Conservation (phyloP, 2,888 invertebrate genomes). For the Troides aeacus region DNA sequence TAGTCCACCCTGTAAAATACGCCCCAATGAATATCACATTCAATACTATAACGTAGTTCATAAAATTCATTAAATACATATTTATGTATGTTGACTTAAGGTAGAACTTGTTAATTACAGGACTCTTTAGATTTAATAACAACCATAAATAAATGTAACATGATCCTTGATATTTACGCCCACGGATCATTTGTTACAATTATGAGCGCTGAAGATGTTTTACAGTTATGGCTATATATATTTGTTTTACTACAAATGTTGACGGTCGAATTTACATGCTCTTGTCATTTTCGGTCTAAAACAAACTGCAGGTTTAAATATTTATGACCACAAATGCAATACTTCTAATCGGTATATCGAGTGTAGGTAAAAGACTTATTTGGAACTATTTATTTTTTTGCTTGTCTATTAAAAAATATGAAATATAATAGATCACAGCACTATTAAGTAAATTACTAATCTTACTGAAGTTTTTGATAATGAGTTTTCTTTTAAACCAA, state of each 20-base stretch:
- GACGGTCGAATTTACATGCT: background rate
- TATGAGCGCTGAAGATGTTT: conserved; percentile 11
- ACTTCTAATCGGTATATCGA: too few species aligned
- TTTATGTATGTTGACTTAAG: background rate
- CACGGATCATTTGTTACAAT: conserved; percentile 11
- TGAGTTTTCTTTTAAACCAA: too few species aligned
- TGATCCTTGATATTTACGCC: conserved; percentile 18
- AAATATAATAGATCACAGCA: too few species aligned
- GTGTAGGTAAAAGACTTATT: too few species aligned
- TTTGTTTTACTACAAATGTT: background rate
- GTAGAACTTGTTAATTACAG: conserved; percentile 3
- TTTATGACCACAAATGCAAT: background rate
- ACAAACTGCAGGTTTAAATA: background rate
- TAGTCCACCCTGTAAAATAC: too few species aligned
- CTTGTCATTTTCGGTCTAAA: background rate
- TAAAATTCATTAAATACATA: too few species aligned
- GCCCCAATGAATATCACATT: too few species aligned
- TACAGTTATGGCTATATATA: background rate
- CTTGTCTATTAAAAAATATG: too few species aligned
- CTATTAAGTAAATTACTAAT: too few species aligned
- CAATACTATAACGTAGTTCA: too few species aligned
- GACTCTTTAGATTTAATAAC: conserved; percentile 1
- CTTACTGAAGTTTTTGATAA: too few species aligned
- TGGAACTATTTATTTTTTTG: too few species aligned
- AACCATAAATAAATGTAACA: conserved; percentile 3